Percentiles rank a stretch among this genome's conserved stretches.
These are phyloP conservation scores for Aphelocoma coerulescens DNA, from an alignment of 2,113 vertebrate genomes.

Conservation along the genomic window DNA sequence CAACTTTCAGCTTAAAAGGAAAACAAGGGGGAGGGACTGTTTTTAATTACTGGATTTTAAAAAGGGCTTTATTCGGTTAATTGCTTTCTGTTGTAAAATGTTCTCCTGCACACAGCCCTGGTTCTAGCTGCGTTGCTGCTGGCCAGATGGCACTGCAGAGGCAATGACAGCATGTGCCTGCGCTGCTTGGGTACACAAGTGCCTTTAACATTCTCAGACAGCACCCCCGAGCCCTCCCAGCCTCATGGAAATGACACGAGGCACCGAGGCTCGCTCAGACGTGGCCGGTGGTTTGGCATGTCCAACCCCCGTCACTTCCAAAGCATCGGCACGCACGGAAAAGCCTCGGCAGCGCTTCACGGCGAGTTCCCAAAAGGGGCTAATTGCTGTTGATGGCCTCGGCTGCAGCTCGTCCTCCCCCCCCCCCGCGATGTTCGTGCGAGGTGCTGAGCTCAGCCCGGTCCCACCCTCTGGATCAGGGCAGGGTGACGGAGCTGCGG, in stretches of 20 bases:
- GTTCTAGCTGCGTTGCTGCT: slow-evolving; percentile 1
- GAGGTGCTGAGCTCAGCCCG: background rate
- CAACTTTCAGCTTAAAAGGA: slow-evolving; percentile 59
- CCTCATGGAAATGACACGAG: background rate
- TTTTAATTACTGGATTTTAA: slow-evolving; percentile 63
- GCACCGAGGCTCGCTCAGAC: background rate
- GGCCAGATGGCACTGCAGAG: slow-evolving; percentile 47
- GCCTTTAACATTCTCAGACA: background rate
- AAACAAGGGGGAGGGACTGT: slow-evolving; percentile 62
- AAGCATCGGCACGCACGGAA: background rate
- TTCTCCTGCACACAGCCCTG: background rate
- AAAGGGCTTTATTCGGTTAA: slow-evolving; percentile 61
- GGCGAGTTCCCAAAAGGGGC: background rate
- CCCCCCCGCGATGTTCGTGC: background rate
- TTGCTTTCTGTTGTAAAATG: slow-evolving; percentile 63
- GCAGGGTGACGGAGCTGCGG: background rate
- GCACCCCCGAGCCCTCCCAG: background rate
- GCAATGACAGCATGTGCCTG: slow-evolving; percentile 1
- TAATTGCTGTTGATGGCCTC: background rate
- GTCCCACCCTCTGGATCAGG: fast-evolving
- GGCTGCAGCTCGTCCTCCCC: background rate
- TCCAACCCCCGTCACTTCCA: background rate
- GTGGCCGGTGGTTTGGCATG: background rate
- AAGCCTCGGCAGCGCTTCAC: background rate
- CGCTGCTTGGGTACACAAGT: background rate